These are phyloP conservation scores for Noctua comes DNA, from an alignment of 2,888 invertebrate species.

Conservation along the genomic window DNA sequence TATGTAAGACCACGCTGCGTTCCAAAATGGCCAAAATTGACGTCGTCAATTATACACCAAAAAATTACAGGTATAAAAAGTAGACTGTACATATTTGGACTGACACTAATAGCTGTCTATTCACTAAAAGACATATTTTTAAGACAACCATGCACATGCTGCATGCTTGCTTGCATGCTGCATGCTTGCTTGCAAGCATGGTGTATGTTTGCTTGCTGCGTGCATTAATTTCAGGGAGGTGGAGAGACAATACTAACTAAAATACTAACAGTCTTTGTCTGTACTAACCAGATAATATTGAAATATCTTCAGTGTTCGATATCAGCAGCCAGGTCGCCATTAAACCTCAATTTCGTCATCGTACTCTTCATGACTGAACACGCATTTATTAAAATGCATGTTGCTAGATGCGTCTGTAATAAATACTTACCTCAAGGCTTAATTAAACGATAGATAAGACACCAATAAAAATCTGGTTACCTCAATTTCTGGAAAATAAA, in stretches of 20 bases:
- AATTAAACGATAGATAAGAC: too few relatives aligned
- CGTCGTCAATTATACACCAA: too few relatives aligned
- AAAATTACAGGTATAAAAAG: too few relatives aligned
- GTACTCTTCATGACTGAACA: neutral
- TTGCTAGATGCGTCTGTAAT: neutral
- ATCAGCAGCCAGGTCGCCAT: neutral
- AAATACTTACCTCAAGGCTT: neutral
- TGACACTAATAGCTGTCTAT: neutral
- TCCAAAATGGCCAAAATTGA: too few relatives aligned
- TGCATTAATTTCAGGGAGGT: neutral
- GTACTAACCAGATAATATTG: neutral
- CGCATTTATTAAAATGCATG: neutral
- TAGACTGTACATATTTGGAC: neutral
- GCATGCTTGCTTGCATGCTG: too few relatives aligned
- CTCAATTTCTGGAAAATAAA: conserved; percentile 1
- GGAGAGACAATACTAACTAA: neutral
- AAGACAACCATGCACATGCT: too few relatives aligned
- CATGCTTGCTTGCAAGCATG: too few relatives aligned
- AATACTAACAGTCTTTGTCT: neutral
- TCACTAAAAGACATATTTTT: too few relatives aligned
- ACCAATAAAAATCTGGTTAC: neutral
- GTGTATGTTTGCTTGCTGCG: too few relatives aligned
- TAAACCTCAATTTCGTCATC: neutral
- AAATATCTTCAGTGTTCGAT: neutral
- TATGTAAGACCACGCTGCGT: too few relatives aligned